Conservation (phyloP, 2,797 vertebrate genomes). For the Orientallactaga sibirica region DNA sequence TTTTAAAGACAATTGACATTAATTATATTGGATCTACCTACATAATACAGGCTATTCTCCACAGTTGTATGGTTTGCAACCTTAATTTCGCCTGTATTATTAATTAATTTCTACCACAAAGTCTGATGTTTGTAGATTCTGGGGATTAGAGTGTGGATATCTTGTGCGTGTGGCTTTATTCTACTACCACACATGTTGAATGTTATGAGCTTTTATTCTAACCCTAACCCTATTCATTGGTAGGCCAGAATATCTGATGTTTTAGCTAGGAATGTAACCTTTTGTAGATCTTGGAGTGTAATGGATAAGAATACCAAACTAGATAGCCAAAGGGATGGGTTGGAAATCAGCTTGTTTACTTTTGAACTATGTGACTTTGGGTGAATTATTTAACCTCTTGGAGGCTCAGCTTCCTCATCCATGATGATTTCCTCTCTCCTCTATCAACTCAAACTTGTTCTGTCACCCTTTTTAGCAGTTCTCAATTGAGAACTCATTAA, state of each 20-base stretch:
- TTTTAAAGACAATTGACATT: background rate
- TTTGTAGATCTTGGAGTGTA: conserved; percentile 36
- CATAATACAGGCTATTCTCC: conserved; percentile 6
- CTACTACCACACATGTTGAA: background rate
- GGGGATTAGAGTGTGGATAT: background rate
- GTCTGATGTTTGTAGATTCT: background rate
- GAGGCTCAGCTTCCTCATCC: background rate
- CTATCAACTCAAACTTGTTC: conserved; percentile 30
- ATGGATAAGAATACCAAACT: background rate
- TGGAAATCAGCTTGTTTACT: background rate
- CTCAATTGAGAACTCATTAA: conserved; percentile 46
- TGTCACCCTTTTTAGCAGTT: background rate
- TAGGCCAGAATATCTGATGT: background rate
- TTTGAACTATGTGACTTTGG: background rate
- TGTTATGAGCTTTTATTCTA: conserved; percentile 19
- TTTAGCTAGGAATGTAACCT: conserved; percentile 36
- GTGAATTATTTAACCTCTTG: background rate
- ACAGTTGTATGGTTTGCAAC: background rate
- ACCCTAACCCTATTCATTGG: background rate
- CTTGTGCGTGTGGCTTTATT: background rate
- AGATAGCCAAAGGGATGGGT: background rate
- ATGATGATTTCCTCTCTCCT: background rate
- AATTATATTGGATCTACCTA: background rate
- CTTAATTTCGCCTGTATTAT: conserved; percentile 28
- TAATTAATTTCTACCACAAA: background rate